Percentiles rank a stretch among this genome's conserved stretches.
Conservation (phyloP, 1,140 invertebrate genomes). For the Olivierus martensii region DNA sequence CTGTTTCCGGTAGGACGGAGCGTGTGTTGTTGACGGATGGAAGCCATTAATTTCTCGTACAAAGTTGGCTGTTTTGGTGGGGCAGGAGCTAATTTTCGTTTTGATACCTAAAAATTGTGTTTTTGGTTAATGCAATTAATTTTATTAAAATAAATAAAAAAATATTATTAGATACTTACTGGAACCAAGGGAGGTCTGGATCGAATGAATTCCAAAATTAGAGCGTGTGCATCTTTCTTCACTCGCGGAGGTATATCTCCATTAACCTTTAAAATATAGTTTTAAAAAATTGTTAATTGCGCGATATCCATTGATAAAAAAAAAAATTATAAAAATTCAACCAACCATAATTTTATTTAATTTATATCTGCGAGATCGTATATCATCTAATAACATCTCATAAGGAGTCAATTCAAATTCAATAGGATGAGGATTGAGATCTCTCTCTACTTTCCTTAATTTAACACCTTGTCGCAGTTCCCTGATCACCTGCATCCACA, state of each 20-base stretch:
- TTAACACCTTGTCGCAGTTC: conserved; percentile 72
- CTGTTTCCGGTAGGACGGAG: conserved; percentile 17
- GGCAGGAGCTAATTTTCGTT: conserved; percentile 59
- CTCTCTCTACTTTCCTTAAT: conserved; percentile 66
- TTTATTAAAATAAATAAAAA: not conserved
- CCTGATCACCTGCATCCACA: conserved; percentile 91
- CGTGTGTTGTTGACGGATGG: conserved; percentile 59
- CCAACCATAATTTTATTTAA: conserved; percentile 37
- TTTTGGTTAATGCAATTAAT: not conserved
- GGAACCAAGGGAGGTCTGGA: conserved; percentile 85
- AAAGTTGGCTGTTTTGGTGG: conserved; percentile 53
- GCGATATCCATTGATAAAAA: not conserved
- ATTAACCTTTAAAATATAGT: conserved; percentile 40
- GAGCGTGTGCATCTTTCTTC: conserved; percentile 84
- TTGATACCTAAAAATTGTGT: conserved; percentile 49
- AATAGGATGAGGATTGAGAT: conserved; percentile 37
- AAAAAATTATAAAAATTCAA: not conserved
- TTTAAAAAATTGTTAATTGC: not conserved
- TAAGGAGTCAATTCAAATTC: conserved; percentile 95
- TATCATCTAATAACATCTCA: conserved; percentile 94
- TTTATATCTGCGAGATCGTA: conserved; percentile 71
- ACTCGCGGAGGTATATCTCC: conserved; percentile 63
- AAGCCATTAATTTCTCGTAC: conserved; percentile 71
- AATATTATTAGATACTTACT: conserved; percentile 38
- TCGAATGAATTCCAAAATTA: conserved; percentile 92